Conservation (phyloP, 2,888 invertebrate species). For the Stenoptilia bipunctidactyla region DNA sequence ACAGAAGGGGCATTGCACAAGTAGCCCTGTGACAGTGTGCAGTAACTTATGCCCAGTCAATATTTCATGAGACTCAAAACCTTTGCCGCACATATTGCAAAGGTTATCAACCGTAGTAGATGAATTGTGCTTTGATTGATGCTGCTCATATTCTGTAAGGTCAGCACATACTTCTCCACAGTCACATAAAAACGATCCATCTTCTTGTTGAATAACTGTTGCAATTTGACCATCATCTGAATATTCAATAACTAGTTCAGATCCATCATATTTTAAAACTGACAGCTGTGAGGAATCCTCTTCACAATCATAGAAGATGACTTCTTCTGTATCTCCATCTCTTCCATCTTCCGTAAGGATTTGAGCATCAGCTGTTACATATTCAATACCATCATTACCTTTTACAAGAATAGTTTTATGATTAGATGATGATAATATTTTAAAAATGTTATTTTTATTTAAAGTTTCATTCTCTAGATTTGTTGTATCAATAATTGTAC, state of each 20-base stretch:
- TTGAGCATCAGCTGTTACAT: constrained; percentile 34
- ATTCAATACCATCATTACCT: constrained; percentile 38
- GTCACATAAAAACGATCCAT: constrained; percentile 53
- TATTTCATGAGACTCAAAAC: constrained; percentile 57
- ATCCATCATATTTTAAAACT: constrained; percentile 55
- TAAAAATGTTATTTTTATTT: constrained; percentile 37
- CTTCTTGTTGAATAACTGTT: constrained; percentile 50
- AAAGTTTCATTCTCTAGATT: constrained; percentile 17
- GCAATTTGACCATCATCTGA: constrained; percentile 52
- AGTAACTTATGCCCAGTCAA: constrained; percentile 56
- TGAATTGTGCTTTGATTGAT: constrained; percentile 45
- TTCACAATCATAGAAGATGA: constrained; percentile 44
- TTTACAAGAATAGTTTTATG: constrained; percentile 50
- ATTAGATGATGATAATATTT: constrained; percentile 34
- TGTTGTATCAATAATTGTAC: constrained; percentile 17
- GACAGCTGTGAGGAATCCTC: constrained; percentile 55
- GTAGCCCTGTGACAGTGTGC: constrained; percentile 37
- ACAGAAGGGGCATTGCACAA: constrained; percentile 55
- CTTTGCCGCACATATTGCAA: constrained; percentile 57
- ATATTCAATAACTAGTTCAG: constrained; percentile 58
- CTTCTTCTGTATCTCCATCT: constrained; percentile 38
- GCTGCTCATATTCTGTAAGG: constrained; percentile 47
- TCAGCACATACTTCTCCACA: constrained; percentile 58
- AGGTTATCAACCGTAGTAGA: constrained; percentile 39
- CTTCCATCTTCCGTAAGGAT: constrained; percentile 35